phyloP scores from a whole-genome alignment of 2,888 invertebrate species.

The Eremobia ochroleuca region DNA sequence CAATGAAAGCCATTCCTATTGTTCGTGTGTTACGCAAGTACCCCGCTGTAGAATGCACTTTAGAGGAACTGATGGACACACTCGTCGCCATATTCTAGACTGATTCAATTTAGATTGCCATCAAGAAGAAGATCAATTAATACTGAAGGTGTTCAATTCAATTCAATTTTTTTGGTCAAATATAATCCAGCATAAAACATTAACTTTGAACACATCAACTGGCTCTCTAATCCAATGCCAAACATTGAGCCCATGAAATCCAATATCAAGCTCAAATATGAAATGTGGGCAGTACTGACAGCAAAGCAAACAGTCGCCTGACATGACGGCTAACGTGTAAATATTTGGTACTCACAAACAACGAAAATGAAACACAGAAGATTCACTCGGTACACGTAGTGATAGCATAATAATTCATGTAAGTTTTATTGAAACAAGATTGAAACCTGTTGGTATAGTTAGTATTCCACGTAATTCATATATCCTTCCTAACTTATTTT shows the following conservation, averaged over 20 bases:
- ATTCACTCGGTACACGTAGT: background rate
- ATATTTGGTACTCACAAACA: constrained; percentile 49
- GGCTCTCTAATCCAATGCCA: constrained; percentile 29
- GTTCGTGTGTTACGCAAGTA: no score
- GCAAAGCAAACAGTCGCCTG: constrained; percentile 53
- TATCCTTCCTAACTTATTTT: no score
- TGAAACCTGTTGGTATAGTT: no score
- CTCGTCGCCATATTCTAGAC: no score
- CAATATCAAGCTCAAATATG: constrained; percentile 53
- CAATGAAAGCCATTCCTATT: no score
- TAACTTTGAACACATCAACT: constrained; percentile 17
- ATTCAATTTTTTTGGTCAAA: no score
- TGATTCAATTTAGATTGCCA: background rate
- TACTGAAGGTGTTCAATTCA: constrained; percentile 7
- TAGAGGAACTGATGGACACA: no score
- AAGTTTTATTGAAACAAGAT: background rate
- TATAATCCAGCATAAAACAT: no score
- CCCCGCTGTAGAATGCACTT: no score
- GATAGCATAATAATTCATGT: background rate
- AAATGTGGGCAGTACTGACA: constrained; percentile 47
- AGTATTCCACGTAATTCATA: no score
- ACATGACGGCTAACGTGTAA: constrained; percentile 46
- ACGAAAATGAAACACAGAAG: constrained; percentile 35
- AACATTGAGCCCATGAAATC: constrained; percentile 49
- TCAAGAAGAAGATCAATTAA: background rate